Evolutionary conservation across 2,113 vertebrate genomes (phyloP).

Genomic region (Apus apus): DNA sequence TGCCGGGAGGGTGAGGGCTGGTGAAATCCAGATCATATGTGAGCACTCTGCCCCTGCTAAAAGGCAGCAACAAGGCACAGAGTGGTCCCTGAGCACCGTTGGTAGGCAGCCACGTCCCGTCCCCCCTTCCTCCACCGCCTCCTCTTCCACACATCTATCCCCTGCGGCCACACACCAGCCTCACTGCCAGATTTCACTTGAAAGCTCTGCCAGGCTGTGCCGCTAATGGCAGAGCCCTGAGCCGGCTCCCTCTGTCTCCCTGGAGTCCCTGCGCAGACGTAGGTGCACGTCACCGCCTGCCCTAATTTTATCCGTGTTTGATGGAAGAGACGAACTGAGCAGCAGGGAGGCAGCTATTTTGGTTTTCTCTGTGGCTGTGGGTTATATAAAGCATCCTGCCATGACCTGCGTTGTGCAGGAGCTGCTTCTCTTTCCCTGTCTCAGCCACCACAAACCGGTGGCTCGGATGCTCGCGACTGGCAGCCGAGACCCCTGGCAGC

Average conservation of each 20-base stretch:
- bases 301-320: slow-evolving; percentile 95
- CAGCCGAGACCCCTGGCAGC: neutral
- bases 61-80: neutral
- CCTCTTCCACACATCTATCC: neutral
- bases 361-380: slow-evolving; percentile 79
- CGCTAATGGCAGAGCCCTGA: slow-evolving; percentile 68
- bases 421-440: slow-evolving; percentile 14
- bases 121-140: neutral
- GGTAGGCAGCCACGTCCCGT: neutral
- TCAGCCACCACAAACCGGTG: slow-evolving; percentile 32
- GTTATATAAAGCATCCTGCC: slow-evolving; percentile 82
- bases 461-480: slow-evolving; percentile 26
- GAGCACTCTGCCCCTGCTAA: neutral
- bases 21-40: neutral
- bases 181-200: slow-evolving; percentile 67
- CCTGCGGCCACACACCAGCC: slow-evolving; percentile 12
- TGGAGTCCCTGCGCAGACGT: slow-evolving; percentile 91
- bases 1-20: neutral
- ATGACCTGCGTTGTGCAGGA: slow-evolving; percentile 74
- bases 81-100: neutral
- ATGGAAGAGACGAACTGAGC: slow-evolving; percentile 93
- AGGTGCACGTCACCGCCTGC: slow-evolving; percentile 89
- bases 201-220: slow-evolving; percentile 69
- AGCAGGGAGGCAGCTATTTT: slow-evolving; percentile 93
- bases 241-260: slow-evolving; percentile 76